Evolutionary conservation across 2,888 invertebrate genomes (phyloP), one percentile per base, ranked within the genome.

Genomic region (Drosophila fulvimacula): DNA sequence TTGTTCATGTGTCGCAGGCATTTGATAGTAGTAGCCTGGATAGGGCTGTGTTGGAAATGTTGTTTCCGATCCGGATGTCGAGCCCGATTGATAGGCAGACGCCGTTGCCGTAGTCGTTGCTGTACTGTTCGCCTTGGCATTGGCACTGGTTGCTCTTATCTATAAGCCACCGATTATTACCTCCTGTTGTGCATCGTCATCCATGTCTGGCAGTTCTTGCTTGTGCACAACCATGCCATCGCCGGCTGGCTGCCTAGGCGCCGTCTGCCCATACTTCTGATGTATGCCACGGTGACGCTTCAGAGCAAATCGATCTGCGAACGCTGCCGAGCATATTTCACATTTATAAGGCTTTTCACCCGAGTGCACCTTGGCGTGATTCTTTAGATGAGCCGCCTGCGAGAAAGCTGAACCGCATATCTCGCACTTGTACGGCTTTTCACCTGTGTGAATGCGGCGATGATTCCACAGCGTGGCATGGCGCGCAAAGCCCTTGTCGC

Each of bases 401-500:
- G 97, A 97, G 92, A 97, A 97, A 63, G 97, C 97, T 27, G 96
- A 96, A n/a, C 97, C 96, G 91, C 97, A 97, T 60, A 96, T 96
- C 79, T 96, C 96, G 92, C 97, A 97, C 91, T 96, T 95, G 85
- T 92, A 93, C 59, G 92, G 91, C 68, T 93, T 92, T 66, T 92
- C 92, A 3, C 97, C 97, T 0, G 97, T 97, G 90, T 97, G 97
- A 80, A 97, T 97, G 76, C 97, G 95, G 30, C 97, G 94, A 91
- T 97, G 97, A 92, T 97, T 97, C 97, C 97, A 97, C 65, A 97
- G 93, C 0, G 97, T 97, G 9, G 97, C 97, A 92, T 97, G 97
- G 75, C 97, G 94, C 46, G 97, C 97, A 91, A 97, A 97, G 34
- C 96, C 96, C 92, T 97, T 97, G 91, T 97, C 97, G 90, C 97